Evolutionary conservation across 2,888 invertebrate species (phyloP).

Genomic region (Agrotis exclamationis): DNA sequence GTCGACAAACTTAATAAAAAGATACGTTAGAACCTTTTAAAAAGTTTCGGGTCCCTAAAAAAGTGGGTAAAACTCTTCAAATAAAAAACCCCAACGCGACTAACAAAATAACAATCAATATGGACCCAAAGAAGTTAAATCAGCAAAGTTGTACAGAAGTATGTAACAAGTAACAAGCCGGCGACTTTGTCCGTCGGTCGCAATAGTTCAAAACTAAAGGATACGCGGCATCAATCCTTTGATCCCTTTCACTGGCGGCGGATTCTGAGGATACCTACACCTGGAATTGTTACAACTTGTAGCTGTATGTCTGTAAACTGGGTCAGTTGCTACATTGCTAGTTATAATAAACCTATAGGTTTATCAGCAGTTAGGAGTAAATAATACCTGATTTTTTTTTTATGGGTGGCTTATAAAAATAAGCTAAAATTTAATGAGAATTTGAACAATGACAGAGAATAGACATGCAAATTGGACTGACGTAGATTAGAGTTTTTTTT

Average conservation of each 20-base stretch:
- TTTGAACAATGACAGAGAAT: neutral
- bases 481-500: too few relatives aligned
- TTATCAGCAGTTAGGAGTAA: neutral
- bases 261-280: slow-evolving; percentile 36
- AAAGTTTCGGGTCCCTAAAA: neutral
- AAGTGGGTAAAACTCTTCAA: neutral
- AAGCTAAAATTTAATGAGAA: neutral
- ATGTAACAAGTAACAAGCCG: slow-evolving; percentile 35
- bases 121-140: slow-evolving; percentile 35
- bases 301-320: neutral
- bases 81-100: neutral
- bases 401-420: too few relatives aligned
- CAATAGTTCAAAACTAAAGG: slow-evolving; percentile 53
- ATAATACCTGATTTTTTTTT: neutral
- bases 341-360: neutral
- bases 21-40: neutral
- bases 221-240: slow-evolving; percentile 46
- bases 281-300: slow-evolving; percentile 19
- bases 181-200: slow-evolving; percentile 41
- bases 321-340: too few relatives aligned
- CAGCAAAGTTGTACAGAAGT: slow-evolving; percentile 40
- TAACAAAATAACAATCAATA: slow-evolving; percentile 16
- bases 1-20: neutral
- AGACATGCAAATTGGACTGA: neutral
- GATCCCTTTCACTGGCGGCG: slow-evolving; percentile 50